phyloP scores from a whole-genome alignment of 2,113 vertebrate species.

The Marmota flaviventris region DNA sequence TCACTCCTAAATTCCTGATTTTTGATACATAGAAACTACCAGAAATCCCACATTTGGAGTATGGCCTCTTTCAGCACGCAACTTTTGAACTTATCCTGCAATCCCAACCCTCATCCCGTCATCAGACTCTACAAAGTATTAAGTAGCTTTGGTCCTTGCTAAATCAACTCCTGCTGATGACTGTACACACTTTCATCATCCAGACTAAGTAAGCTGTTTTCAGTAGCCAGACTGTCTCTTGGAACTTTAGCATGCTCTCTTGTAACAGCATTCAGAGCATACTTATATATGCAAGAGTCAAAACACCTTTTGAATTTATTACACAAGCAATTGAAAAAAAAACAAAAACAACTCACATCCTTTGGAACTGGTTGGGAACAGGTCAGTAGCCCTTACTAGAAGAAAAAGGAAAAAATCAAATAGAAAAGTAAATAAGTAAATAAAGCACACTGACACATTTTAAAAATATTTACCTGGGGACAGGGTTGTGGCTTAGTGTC shows the following conservation, averaged over 20 bases:
- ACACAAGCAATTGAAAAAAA: neutral
- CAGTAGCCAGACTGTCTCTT: neutral
- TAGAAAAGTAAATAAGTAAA: too few relatives aligned
- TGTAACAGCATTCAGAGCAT: neutral
- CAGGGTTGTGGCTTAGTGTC: too few relatives aligned
- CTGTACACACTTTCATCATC: neutral
- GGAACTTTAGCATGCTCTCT: neutral
- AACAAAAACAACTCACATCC: neutral
- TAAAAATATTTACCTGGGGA: neutral
- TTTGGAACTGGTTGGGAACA: neutral
- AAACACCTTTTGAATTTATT: neutral
- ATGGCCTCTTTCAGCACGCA: neutral
- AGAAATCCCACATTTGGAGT: neutral
- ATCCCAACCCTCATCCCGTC: neutral
- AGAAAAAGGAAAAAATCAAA: neutral
- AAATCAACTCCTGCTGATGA: neutral
- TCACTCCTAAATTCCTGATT: neutral
- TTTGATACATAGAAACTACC: neutral
- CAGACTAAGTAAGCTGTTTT: neutral
- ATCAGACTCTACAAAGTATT: neutral
- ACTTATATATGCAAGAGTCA: neutral
- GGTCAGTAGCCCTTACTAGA: constrained; percentile 5
- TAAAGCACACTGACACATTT: neutral
- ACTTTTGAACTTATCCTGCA: neutral
- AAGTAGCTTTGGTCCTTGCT: neutral